Base-by-base conservation (phyloP, 2,113 vertebrate genomes). In the Dromas ardeola region DNA sequence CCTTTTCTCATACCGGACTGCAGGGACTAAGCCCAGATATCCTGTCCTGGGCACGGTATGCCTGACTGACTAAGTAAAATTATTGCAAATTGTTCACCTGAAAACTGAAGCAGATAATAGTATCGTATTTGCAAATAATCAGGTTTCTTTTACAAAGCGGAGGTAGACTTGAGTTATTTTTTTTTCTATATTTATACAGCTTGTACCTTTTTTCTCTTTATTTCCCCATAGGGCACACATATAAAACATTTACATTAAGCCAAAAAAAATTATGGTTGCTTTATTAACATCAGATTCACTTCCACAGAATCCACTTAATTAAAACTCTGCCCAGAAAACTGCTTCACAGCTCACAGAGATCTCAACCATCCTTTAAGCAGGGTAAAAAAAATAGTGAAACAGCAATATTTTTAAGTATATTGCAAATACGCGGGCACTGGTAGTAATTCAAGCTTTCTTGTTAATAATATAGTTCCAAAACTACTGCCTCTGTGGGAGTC, bases 261-360 rank as follows among this genome's bases (percentile, higher is more conserved):
- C 3, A 20, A 34, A 67, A 53, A 65, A 66, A 66, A 38, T 25
- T 43, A 27, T 55, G 6, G 23, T 62, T 91, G 32, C 4, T 95
- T 95, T 96, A 82, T 95, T 92, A 90, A 91, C 32, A 65, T 62
- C 59, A 85, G 90, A 83, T 74, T 95, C 69, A 82, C 17, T 95
- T 91, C 42, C 43, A 80, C 34, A 45, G 47, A 94, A 91, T 78
- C 42, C n/a, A 66, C 45, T 96, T 90, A 83, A 95, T 82, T 95
- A 94, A 95, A 91, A 72, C 80, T 81, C 84, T 81, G 23, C 23
- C 69, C 59, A 69, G 76, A 94, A 83, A n/a, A 73, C 56, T 89
- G 76, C 36, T 94, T 89, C 81, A 90, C 72, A 87, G 62, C 93
- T 92, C 52, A 71, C 52, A 66, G 58, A 50, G 70, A 58, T 67